These are phyloP conservation scores for Peromyscus nudipes DNA, from an alignment of 2,797 vertebrate species.

Conservation along the genomic window DNA sequence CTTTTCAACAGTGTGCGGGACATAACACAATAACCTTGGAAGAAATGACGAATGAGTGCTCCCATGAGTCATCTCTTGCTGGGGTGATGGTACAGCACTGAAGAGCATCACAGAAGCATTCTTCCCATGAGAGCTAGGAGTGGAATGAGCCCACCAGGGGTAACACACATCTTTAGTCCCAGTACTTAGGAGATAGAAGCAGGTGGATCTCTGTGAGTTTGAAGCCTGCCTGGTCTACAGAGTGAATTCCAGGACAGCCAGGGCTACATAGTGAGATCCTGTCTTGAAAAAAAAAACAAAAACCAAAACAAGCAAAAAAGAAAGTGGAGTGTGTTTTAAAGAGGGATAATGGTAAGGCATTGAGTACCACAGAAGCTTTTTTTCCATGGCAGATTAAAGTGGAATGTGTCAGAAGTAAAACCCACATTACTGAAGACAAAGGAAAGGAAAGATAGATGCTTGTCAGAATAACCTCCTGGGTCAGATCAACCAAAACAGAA, in stretches of 20 bases:
- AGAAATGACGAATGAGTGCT: not conserved
- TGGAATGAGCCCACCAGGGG: too few species aligned
- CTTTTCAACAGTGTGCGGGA: not conserved
- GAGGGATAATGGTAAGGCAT: not conserved
- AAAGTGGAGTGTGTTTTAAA: not conserved
- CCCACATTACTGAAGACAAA: not conserved
- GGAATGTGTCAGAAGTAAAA: not conserved
- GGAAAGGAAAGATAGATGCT: not conserved
- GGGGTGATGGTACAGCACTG: not conserved
- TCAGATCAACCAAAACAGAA: not conserved
- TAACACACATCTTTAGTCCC: not conserved
- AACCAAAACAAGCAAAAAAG: not conserved
- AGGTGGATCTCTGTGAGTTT: not conserved
- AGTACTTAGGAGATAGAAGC: not conserved
- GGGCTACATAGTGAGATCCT: not conserved
- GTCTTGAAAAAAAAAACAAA: not conserved
- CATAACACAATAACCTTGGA: not conserved
- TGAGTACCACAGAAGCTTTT: not conserved
- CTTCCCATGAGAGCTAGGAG: not conserved
- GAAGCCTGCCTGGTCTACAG: too few species aligned
- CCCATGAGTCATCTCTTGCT: not conserved
- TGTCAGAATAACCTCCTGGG: not conserved
- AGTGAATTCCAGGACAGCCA: not conserved
- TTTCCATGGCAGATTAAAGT: not conserved
- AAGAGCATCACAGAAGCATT: not conserved